A percentile compares a stretch with the other conserved stretches of the same genome.
phyloP scores from a whole-genome alignment of 2,888 invertebrate species.

The Noctua janthe region DNA sequence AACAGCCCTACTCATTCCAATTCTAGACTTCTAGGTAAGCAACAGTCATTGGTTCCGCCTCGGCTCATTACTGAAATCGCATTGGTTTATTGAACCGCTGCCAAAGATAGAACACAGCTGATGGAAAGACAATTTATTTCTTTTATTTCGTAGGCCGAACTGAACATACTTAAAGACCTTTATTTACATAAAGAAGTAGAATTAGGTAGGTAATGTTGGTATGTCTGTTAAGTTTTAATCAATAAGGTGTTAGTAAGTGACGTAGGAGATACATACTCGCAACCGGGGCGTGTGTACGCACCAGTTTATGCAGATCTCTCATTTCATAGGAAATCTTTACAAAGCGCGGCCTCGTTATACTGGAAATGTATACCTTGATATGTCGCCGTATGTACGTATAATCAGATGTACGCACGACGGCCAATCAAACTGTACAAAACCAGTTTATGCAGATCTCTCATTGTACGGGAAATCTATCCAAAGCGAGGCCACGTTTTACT shows the following conservation, averaged over 20 bases:
- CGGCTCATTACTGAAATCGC: conserved; percentile 65
- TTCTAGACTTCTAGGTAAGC: conserved; percentile 35
- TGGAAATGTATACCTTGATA: no score
- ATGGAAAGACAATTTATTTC: conserved; percentile 65
- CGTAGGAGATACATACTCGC: neutral
- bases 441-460: no score
- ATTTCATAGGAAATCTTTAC: no score
- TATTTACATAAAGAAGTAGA: conserved; percentile 42
- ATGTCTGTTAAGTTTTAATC: neutral
- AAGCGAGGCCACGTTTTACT: no score
- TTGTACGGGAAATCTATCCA: no score
- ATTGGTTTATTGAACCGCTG: conserved; percentile 71
- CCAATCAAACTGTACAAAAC: no score
- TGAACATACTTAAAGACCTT: conserved; percentile 46
- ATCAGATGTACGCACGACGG: no score
- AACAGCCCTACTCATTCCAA: conserved; percentile 20
- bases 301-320: no score
- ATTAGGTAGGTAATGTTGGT: conserved; percentile 25
- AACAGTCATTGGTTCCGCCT: conserved; percentile 54
- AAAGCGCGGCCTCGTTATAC: no score
- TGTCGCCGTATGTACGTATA: no score
- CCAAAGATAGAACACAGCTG: conserved; percentile 73
- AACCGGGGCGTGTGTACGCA: neutral
- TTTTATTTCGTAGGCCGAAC: conserved; percentile 55
- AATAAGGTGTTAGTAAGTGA: neutral